A percentile compares a stretch with the other conserved stretches of the same genome.
Conservation (phyloP, 2,888 invertebrate species). For the Arrhopalites spinosus region DNA sequence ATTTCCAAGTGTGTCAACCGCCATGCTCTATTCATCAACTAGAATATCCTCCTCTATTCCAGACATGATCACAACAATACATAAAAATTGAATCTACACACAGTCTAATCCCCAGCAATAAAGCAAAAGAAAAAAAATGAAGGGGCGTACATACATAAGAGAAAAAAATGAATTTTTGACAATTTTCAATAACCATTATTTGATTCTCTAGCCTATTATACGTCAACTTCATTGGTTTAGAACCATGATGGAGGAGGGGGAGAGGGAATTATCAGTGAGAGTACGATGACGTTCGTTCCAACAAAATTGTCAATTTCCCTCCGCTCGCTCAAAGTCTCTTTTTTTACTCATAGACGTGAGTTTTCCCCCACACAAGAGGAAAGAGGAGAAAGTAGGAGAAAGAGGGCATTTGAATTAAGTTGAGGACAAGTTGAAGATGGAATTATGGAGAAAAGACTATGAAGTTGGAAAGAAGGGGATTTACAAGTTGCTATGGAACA, state of each 20-base stretch:
- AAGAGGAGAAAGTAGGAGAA: not conserved
- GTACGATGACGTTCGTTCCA: too few relatives aligned
- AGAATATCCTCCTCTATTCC: too few relatives aligned
- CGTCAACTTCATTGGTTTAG: too few relatives aligned
- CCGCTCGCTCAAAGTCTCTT: too few relatives aligned
- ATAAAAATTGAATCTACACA: too few relatives aligned
- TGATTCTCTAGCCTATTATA: not conserved
- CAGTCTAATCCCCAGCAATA: too few relatives aligned
- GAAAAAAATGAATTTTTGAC: not conserved
- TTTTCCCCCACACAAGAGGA: not conserved
- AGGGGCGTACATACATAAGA: not conserved
- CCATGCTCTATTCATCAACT: too few relatives aligned
- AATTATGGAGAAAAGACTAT: not conserved
- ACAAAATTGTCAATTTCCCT: too few relatives aligned
- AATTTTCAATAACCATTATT: not conserved
- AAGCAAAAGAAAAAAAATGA: not conserved
- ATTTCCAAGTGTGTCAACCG: too few relatives aligned
- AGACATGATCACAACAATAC: too few relatives aligned
- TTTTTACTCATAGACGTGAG: too few relatives aligned
- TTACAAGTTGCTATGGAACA: not conserved
- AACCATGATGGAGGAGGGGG: not conserved
- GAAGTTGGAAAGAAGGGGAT: too few relatives aligned
- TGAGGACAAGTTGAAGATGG: slow-evolving; percentile 1
- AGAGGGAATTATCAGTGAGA: not conserved
- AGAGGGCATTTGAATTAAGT: not conserved